Evolutionary conservation across 2,113 vertebrate genomes (phyloP).

Genomic region (Microcebus ravelobensis): DNA sequence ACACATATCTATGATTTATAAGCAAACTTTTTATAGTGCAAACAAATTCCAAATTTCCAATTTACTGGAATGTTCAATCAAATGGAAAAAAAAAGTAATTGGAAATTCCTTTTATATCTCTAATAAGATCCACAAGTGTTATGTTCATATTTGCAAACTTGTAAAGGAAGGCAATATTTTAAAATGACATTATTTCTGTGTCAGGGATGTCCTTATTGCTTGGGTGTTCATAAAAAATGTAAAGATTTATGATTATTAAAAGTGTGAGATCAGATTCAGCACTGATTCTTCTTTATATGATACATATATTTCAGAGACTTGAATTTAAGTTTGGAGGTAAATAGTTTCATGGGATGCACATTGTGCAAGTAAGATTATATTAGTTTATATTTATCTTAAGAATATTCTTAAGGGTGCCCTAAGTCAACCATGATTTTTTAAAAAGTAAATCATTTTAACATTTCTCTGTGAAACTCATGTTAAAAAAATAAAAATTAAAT

Average conservation of each 20-base stretch:
- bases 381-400: slow-evolving; percentile 9
- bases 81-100: neutral
- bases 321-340: slow-evolving; percentile 41
- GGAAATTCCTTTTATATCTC: neutral
- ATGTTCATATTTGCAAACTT: slow-evolving; percentile 39
- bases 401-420: neutral
- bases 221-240: neutral
- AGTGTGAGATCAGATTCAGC: slow-evolving; percentile 17
- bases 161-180: slow-evolving; percentile 48
- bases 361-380: neutral
- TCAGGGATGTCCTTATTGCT: neutral
- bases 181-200: slow-evolving; percentile 12
- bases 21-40: neutral
- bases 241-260: slow-evolving; percentile 23
- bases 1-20: neutral
- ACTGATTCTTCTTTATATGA: neutral
- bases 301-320: slow-evolving; percentile 48
- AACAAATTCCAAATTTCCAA: neutral
- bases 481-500: slow-evolving; percentile 16
- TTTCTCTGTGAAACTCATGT: slow-evolving; percentile 38
- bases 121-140: neutral
- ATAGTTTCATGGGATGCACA: slow-evolving; percentile 37
- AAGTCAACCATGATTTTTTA: neutral
- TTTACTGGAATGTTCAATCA: neutral
- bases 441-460: neutral